These are phyloP conservation scores for Hippocampus comes DNA, from an alignment of 2,113 vertebrate genomes.

Conservation along the genomic window DNA sequence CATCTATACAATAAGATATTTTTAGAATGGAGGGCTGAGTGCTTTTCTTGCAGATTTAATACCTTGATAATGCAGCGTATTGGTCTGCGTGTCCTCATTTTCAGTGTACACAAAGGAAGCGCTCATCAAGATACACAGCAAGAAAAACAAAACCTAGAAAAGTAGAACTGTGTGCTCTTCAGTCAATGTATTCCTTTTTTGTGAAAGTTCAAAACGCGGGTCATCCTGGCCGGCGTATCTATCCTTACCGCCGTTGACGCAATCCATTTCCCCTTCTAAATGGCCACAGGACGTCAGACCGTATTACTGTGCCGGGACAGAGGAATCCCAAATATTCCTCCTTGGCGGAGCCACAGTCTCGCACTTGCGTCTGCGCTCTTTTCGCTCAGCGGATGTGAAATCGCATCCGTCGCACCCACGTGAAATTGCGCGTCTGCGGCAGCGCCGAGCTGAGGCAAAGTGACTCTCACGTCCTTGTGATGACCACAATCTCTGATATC, in stretches of 20 bases:
- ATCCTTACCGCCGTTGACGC: conserved; percentile 23
- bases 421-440: conserved; percentile 17
- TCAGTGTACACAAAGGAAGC: neutral
- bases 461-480: conserved; percentile 7
- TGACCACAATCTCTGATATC: conserved; percentile 15
- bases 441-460: conserved; percentile 27
- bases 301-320: conserved; percentile 30
- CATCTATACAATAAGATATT: neutral
- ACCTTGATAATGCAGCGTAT: neutral
- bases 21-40: neutral
- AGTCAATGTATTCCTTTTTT: neutral
- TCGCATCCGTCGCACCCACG: conserved; percentile 11
- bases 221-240: conserved; percentile 46
- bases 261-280: conserved; percentile 19
- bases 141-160: neutral
- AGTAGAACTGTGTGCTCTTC: neutral
- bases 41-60: neutral
- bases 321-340: conserved; percentile 22
- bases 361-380: conserved; percentile 15
- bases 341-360: conserved; percentile 3
- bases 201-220: conserved; percentile 42
- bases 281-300: conserved; percentile 30
- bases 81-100: neutral
- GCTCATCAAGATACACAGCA: neutral
- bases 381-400: conserved; percentile 31